Conservation (phyloP, 1,140 invertebrate genomes). For the Brachionus asplanchnoidis region DNA sequence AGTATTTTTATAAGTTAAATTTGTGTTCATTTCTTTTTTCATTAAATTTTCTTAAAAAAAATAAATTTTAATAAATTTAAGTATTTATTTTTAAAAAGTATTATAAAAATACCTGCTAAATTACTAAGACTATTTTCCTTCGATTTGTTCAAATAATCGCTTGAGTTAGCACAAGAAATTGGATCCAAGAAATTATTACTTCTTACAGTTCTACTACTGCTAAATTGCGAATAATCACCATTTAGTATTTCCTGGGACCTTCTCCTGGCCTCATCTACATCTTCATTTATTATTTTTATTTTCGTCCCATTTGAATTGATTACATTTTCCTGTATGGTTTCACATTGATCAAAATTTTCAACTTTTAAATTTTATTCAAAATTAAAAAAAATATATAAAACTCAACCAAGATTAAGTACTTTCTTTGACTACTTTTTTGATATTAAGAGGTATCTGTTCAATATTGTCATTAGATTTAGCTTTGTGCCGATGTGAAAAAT, state of each 20-base stretch:
- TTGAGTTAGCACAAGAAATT: background rate
- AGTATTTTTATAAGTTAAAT: slow-evolving; percentile 20
- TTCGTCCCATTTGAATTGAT: background rate
- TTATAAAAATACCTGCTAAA: background rate
- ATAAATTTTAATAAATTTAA: background rate
- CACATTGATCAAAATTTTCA: background rate
- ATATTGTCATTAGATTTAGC: background rate
- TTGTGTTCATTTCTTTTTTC: slow-evolving; percentile 32
- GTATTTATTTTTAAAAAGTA: too few species aligned
- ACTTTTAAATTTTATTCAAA: background rate
- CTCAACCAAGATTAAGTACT: background rate
- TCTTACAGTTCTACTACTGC: background rate
- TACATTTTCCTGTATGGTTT: background rate
- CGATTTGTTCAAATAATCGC: background rate
- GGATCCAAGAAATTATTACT: slow-evolving; percentile 12
- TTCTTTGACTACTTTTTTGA: background rate
- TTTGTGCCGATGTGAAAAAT: background rate
- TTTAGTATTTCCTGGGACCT: background rate
- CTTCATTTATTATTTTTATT: background rate
- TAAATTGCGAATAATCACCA: background rate
- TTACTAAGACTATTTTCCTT: slow-evolving; percentile 20
- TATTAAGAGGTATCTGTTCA: slow-evolving; percentile 29
- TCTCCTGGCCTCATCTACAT: background rate
- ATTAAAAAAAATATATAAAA: background rate
- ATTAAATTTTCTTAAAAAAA: slow-evolving; percentile 2